Evolutionary conservation across 2,888 invertebrate genomes (phyloP), one percentile per base, ranked within the genome.

Genomic region (Drosophila emarginata): DNA sequence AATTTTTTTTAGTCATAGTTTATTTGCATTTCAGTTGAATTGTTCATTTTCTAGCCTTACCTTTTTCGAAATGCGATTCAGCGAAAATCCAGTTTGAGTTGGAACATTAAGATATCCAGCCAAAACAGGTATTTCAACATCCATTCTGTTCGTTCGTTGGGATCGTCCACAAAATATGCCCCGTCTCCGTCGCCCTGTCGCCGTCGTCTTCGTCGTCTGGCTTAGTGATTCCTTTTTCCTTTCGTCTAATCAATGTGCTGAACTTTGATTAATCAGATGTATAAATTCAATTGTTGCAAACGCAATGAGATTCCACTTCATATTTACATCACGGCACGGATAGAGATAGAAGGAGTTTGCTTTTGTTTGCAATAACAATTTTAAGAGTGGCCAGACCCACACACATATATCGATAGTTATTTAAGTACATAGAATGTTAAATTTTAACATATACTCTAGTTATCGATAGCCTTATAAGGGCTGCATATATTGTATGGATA

Each of bases 71-170:
- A 96, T 95, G 93, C 96, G 94, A 90, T 94, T 95, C 87, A 95
- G 94, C 86, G 95, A 93, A 91, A 94, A 94, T 91, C 95, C 95
- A 89, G 91, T 91, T 83, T 94, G 94, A 79, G 96, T 95, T 90
- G 96, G 96, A 92, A 96, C 94, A 90, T 95, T 93, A 88, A 97
- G 93, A 93, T 94, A 94, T 90, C 97, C 97, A 91, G 94, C 94
- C 90, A 95, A 93, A 87, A 96, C 93, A 90, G 95, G 94, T 91
- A 95, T 94, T 93, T 96, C 95, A 90, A 93, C 93, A 91, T 95
- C 95, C 96, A 96, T 96, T 82, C 84, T 88, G 85, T 50, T 50
- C 36, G 50, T 32, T 57, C 67, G 77, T 45, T 45, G 45, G 45
- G 45, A 45, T 45, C 45, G 45, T 45, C 45, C 45, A 45, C 45